These are phyloP conservation scores for Mormyrus lacerda DNA, from an alignment of 2,113 vertebrate species.

Conservation along the genomic window DNA sequence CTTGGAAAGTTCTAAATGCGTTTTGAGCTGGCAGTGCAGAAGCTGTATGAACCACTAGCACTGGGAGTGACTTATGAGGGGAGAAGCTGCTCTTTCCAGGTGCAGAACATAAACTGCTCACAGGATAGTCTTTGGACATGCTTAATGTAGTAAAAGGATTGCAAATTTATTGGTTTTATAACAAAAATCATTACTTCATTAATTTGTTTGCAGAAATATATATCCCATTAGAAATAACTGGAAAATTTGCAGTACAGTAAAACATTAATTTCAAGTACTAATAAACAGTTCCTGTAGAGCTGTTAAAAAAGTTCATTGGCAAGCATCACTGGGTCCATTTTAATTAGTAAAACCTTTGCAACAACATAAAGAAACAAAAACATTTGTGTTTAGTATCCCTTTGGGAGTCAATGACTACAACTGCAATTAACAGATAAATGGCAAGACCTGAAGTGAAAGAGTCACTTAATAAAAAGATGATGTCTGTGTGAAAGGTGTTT, in stretches of 20 bases:
- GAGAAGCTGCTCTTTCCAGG: background rate
- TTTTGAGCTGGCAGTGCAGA: background rate
- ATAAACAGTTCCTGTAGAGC: background rate
- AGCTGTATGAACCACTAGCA: background rate
- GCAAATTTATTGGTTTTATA: background rate
- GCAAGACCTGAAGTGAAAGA: background rate
- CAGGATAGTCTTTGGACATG: background rate
- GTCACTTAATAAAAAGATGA: background rate
- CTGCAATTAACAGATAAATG: background rate
- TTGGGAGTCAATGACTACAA: too few species aligned
- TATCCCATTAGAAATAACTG: background rate
- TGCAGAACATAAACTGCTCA: background rate
- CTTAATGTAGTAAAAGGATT: background rate
- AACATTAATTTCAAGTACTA: background rate
- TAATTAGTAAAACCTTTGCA: background rate
- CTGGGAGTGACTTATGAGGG: background rate
- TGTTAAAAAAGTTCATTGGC: background rate
- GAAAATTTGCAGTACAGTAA: background rate
- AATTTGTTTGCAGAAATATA: background rate
- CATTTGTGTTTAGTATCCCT: background rate
- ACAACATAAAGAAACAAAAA: background rate
- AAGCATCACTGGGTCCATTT: background rate
- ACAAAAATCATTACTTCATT: background rate
- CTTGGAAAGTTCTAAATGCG: background rate
- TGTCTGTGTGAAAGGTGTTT: background rate